A percentile compares a stretch with the other conserved stretches of the same genome.
These are phyloP conservation scores for Leptinotarsa undecemlineata DNA, from an alignment of 1,140 invertebrate species.

Conservation along the genomic window DNA sequence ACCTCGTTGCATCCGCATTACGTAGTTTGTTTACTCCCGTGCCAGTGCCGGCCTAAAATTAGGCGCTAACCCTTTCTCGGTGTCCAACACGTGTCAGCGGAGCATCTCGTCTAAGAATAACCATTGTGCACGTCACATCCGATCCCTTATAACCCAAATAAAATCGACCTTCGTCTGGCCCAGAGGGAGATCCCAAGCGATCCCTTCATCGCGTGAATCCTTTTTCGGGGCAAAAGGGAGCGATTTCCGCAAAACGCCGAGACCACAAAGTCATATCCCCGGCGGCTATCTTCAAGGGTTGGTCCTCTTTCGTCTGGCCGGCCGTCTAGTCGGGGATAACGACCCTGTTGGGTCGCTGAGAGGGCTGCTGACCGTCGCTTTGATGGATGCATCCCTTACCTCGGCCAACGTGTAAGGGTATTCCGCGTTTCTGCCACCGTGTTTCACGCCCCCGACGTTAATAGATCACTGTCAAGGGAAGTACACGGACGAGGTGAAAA, in stretches of 20 bases:
- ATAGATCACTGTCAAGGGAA: slow-evolving; percentile 37
- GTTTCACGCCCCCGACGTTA: slow-evolving; percentile 31
- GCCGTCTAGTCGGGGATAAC: slow-evolving; percentile 34
- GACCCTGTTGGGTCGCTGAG: slow-evolving; percentile 27
- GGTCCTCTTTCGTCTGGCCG: slow-evolving; percentile 21
- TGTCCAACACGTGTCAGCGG: slow-evolving; percentile 20
- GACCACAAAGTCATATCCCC: slow-evolving; percentile 29
- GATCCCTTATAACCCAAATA: slow-evolving; percentile 41
- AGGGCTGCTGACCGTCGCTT: slow-evolving; percentile 24
- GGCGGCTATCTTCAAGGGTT: slow-evolving; percentile 25
- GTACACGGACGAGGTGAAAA: slow-evolving; percentile 5
- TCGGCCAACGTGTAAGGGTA: slow-evolving; percentile 32
- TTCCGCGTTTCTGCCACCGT: slow-evolving; percentile 20
- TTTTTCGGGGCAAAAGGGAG: slow-evolving; percentile 35
- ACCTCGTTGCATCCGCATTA: not conserved
- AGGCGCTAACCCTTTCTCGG: not conserved
- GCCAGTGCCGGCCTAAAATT: not conserved
- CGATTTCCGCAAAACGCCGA: slow-evolving; percentile 39
- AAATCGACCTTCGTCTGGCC: slow-evolving; percentile 36
- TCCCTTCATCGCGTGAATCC: slow-evolving; percentile 41
- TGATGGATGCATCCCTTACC: slow-evolving; percentile 35
- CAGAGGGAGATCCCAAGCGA: slow-evolving; percentile 4
- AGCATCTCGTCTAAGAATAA: slow-evolving; percentile 38
- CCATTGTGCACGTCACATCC: slow-evolving; percentile 40
- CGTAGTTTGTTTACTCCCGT: not conserved